Evolutionary conservation across 37 sponge, comb jelly and placozoan species (phyloP), one percentile per base, ranked within the genome.

Genomic region (Halichondria panicea): DNA sequence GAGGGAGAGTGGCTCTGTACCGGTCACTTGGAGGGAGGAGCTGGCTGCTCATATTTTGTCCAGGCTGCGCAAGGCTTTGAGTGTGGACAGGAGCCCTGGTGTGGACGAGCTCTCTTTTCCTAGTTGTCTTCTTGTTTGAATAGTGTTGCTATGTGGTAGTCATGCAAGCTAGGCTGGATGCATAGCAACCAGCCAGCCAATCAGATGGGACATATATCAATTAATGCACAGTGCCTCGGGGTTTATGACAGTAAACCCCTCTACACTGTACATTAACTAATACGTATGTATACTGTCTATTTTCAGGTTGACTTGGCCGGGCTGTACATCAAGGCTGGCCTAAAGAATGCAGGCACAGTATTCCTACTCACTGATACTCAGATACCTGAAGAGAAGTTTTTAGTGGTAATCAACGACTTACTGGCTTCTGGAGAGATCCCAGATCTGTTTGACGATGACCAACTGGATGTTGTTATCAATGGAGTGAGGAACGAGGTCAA

Each of bases 351-450:
- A 36, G 95, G 95, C 0, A 97, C 95, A 21, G 93, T 97, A 56
- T 97, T 97, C 84, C 87, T 97, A 24, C 77, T 97, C 68, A 97
- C 98, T n/a, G 98, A 97, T 71, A 87, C 92, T 56, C 98, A 97
- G 63, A 60, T 83, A 21, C 95, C 98, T 0, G 98, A 97, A 43
- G 92, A 94, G 77, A 88, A 92, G 66, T 97, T 97, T 67, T 81
- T 97, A 33, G 98, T 97, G 73, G 34, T 95, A 38, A 88, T 98
- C 50, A 95, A 98, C 71, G 95, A 95, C 57, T 60, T 98, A 66
- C 70, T 95, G 25, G 91, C 96, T 4, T 92, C 96, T 41, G 98
- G 98, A 38, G 98, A 97, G 79, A 88, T 97, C 27, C 98, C 98
- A 40, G 95, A 83, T 24, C 82, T 97, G 61, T 97, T 94, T 77